These are phyloP conservation scores for Valencia hispanica DNA, from an alignment of 2,797 vertebrate species.

Conservation along the genomic window DNA sequence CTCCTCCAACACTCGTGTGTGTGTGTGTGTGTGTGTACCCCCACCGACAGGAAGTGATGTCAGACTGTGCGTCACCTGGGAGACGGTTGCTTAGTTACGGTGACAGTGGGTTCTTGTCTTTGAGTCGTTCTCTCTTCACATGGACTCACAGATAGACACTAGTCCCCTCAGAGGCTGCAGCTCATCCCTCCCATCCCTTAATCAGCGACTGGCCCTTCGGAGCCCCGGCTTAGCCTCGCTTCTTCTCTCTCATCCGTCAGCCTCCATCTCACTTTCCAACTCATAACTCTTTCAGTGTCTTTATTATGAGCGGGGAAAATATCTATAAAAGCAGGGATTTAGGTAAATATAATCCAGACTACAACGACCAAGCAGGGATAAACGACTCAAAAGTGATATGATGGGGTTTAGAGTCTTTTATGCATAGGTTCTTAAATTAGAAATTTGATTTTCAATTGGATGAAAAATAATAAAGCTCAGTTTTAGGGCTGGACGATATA, in stretches of 20 bases:
- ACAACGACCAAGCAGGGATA: background rate
- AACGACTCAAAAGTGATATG: background rate
- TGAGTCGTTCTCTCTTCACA: slow-evolving; percentile 63
- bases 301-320: background rate
- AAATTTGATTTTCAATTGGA: too few species aligned
- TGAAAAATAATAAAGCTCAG: too few species aligned
- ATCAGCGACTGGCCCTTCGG: slow-evolving; percentile 58
- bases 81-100: slow-evolving; percentile 85
- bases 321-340: slow-evolving; percentile 3
- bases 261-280: slow-evolving; percentile 26
- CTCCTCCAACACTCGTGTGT: slow-evolving; percentile 42
- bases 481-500: too few species aligned
- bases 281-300: slow-evolving; percentile 34
- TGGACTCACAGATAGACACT: slow-evolving; percentile 75
- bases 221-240: slow-evolving; percentile 48
- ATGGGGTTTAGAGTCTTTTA: background rate
- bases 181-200: slow-evolving; percentile 66
- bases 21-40: too few species aligned
- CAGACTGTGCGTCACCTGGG: slow-evolving; percentile 81
- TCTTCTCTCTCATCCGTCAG: slow-evolving; percentile 39
- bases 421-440: too few species aligned
- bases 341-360: background rate
- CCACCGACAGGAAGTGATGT: slow-evolving; percentile 83
- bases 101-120: slow-evolving; percentile 84
- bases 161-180: slow-evolving; percentile 69